Evolutionary conservation across 2,888 invertebrate genomes (phyloP).

Genomic region (Xestia sexstrigata): DNA sequence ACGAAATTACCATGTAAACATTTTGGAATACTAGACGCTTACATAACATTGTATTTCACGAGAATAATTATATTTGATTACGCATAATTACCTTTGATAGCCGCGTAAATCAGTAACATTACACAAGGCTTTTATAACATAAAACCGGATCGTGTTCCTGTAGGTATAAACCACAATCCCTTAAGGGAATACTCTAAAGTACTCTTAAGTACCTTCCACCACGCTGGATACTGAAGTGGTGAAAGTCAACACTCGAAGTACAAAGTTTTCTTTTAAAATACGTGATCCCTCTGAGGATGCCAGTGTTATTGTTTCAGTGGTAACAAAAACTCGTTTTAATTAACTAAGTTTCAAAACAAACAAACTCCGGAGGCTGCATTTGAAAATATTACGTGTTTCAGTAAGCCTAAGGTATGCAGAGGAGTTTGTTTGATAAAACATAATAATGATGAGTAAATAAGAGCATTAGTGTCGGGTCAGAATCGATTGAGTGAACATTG

Average conservation of each 20-base stretch:
- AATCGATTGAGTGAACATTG: conserved; percentile 1
- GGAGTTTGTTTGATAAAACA: conserved; percentile 24
- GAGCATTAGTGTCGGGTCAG: neutral
- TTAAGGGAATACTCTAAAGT: conserved; percentile 68
- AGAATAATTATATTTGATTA: conserved; percentile 53
- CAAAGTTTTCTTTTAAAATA: conserved; percentile 65
- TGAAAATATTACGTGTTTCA: conserved; percentile 66
- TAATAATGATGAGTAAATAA: conserved; percentile 31
- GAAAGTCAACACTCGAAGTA: conserved; percentile 61
- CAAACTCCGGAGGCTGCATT: conserved; percentile 66
- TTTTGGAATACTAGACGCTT: conserved; percentile 5
- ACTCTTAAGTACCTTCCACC: conserved; percentile 58
- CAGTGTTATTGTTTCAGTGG: conserved; percentile 71
- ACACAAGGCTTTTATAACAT: conserved; percentile 35
- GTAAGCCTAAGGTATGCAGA: conserved; percentile 51
- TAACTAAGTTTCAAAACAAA: conserved; percentile 80
- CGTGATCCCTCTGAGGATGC: conserved; percentile 61
- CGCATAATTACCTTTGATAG: conserved; percentile 49
- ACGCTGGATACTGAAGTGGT: conserved; percentile 43
- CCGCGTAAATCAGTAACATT: conserved; percentile 24
- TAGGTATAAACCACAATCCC: conserved; percentile 69
- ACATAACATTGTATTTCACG: conserved; percentile 16
- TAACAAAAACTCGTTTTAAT: conserved; percentile 81
- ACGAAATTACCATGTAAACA: conserved; percentile 7
- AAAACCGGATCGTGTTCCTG: conserved; percentile 45